Conservation (phyloP, 2,797 vertebrate genomes). For the Poeciliopsis paucimaculata region DNA sequence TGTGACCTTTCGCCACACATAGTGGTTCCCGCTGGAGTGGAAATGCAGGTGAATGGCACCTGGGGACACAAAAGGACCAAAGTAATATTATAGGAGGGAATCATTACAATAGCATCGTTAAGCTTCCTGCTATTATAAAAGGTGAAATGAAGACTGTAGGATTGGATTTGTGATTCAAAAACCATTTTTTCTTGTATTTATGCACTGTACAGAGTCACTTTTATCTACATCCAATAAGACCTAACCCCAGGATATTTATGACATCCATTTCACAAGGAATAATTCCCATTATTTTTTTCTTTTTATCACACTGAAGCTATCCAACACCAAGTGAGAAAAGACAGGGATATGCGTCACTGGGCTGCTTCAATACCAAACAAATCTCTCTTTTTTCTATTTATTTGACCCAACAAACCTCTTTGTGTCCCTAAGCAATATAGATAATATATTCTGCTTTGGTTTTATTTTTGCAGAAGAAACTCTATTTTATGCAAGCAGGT, state of each 20-base stretch:
- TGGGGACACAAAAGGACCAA: constrained; percentile 59
- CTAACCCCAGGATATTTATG: constrained; percentile 25
- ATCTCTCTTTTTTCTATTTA: constrained; percentile 39
- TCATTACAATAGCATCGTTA: constrained; percentile 10
- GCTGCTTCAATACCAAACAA: constrained; percentile 33
- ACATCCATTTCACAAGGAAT: constrained; percentile 20
- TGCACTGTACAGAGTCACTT: constrained; percentile 4
- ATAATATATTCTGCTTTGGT: constrained; percentile 36
- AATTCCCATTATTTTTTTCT: constrained; percentile 15
- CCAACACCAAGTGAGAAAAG: constrained; percentile 11
- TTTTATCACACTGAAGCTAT: constrained; percentile 15
- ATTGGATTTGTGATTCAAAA: constrained; percentile 24
- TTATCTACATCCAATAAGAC: constrained; percentile 10
- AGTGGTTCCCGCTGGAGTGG: constrained; percentile 93
- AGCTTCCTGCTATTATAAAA: not conserved
- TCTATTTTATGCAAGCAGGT: constrained; percentile 30
- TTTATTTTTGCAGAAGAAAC: constrained; percentile 58
- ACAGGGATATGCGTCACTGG: constrained; percentile 28
- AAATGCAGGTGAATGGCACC: constrained; percentile 96
- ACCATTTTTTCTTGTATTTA: not conserved
- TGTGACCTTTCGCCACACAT: constrained; percentile 97
- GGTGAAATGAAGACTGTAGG: not conserved
- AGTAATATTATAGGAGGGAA: constrained; percentile 11
- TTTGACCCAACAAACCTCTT: constrained; percentile 40
- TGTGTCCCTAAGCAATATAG: constrained; percentile 25